Base-by-base conservation (phyloP, 2,888 invertebrate species). In the Falcaria lacertinaria region DNA sequence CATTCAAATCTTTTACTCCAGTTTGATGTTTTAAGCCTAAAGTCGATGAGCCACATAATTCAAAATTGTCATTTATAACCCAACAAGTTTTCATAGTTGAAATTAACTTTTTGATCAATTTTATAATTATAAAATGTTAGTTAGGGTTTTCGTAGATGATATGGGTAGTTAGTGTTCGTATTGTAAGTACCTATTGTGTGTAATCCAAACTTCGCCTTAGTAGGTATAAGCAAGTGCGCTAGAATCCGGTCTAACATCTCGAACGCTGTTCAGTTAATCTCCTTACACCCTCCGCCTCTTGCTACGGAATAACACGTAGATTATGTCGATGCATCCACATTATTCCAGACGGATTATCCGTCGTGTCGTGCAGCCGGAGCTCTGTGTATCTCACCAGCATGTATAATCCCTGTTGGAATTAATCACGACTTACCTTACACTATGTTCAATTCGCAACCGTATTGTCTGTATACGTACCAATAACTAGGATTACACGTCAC, bases 241-340 rank as follows among this genome's bases (percentile, higher is more conserved):
- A 45, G 48, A 59, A 57, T 56, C 50, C 54, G 47, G 55, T 43
- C 51, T 61, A 67, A 72, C 60, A 54, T 67, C 58, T 58, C 47
- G 50, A 64, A 61, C 56, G 60, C 57, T 52, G 48, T 58, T 57
- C 61, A 66, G 69, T 64, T 77, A 80, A 80, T 79, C 80, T 72
- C 63, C 71, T 69, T 73, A 74, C 62, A 57, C 53, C 55, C 57
- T 48, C 52, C 54, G 64, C 54, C 68, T 67, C 54, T 48, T 54
- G 54, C 69, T 72, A 69, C 66, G 52, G 72, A 63, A 68, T 69
- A 73, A 73, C 69, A 68, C 65, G 69, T 66, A 71, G 68, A 71
- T 73, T 73, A 77, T 64, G 68, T 62, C 61, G 63, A 58, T 75
- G 76, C 77, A 76, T 70, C 70, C 64, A 69, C 69, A 72, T 74